phyloP scores from a whole-genome alignment of 2,888 invertebrate species.

The Embidobia sp. region DNA sequence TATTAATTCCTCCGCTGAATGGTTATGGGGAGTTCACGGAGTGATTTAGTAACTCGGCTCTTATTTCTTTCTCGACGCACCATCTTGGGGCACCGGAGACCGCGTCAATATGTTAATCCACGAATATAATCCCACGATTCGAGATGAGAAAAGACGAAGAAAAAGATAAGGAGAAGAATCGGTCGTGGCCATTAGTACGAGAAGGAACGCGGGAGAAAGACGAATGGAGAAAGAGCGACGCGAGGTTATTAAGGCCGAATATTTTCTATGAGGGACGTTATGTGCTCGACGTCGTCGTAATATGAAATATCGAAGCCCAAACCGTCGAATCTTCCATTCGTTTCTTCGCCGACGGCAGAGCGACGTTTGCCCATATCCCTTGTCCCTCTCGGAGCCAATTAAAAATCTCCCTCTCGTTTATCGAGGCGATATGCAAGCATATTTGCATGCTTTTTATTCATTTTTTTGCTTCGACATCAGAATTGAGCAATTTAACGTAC shows the following conservation, averaged over 20 bases:
- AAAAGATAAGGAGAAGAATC: constrained; percentile 51
- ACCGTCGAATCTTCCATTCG: constrained; percentile 66
- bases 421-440: constrained; percentile 67
- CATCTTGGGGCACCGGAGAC: constrained; percentile 65
- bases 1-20: constrained; percentile 75
- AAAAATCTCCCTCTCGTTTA: constrained; percentile 73
- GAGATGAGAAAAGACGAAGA: constrained; percentile 65
- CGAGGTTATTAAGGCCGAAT: constrained; percentile 77
- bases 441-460: constrained; percentile 38
- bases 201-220: constrained; percentile 64
- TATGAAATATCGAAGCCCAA: constrained; percentile 80
- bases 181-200: constrained; percentile 52
- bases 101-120: constrained; percentile 81
- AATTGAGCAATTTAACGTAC: constrained; percentile 42
- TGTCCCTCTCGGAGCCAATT: constrained; percentile 64
- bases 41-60: constrained; percentile 79
- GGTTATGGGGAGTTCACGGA: constrained; percentile 71
- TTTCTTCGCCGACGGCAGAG: constrained; percentile 63
- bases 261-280: constrained; percentile 71
- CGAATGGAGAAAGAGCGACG: constrained; percentile 47
- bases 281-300: constrained; percentile 78
- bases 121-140: constrained; percentile 74
- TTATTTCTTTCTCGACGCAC: constrained; percentile 68
- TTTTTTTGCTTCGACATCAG: constrained; percentile 16
- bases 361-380: constrained; percentile 54